These are phyloP conservation scores for Merops nubicus DNA, from an alignment of 2,113 vertebrate genomes.

Conservation along the genomic window DNA sequence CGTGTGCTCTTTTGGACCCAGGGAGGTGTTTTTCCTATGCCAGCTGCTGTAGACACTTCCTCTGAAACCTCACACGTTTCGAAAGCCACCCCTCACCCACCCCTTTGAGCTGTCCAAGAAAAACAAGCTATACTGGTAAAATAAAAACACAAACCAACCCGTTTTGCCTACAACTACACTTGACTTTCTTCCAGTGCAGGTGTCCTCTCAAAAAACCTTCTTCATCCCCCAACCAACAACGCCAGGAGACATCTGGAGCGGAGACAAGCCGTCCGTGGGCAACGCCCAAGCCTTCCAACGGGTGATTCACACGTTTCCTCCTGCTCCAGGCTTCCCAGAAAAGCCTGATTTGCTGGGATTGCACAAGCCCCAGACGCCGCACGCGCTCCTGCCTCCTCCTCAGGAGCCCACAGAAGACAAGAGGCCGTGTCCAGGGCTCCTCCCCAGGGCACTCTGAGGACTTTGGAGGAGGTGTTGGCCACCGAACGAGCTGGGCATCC, in stretches of 20 bases:
- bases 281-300: neutral
- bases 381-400: neutral
- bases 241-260: conserved; percentile 28
- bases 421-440: neutral
- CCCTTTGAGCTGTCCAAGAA: neutral
- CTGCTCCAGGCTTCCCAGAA: neutral
- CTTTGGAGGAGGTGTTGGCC: too few relatives aligned
- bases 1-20: accelerated
- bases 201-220: conserved; percentile 29
- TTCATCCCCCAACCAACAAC: neutral
- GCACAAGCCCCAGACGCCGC: neutral
- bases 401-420: neutral
- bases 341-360: conserved; percentile 22
- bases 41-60: too few relatives aligned
- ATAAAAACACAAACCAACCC: neutral
- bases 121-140: conserved; percentile 45
- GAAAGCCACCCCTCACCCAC: neutral
- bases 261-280: neutral
- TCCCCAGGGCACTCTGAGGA: too few relatives aligned
- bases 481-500: too few relatives aligned
- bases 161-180: conserved; percentile 22
- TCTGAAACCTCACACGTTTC: neutral
- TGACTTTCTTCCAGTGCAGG: conserved; percentile 52
- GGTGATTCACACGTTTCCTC: conserved; percentile 21
- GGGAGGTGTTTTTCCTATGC: neutral